Conservation (phyloP, 2,113 vertebrate species). For the Edolisoma coerulescens region DNA sequence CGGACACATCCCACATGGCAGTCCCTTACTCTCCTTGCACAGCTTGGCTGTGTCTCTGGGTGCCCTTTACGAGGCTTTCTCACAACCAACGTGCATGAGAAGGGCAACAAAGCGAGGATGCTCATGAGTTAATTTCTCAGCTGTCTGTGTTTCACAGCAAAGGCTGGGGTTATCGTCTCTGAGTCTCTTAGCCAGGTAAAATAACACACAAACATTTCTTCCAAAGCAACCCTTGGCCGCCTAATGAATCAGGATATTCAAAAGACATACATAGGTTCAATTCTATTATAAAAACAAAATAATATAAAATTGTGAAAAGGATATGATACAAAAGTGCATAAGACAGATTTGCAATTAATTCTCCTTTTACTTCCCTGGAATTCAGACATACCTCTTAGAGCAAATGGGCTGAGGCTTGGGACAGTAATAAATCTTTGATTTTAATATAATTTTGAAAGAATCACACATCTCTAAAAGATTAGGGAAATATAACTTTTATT, state of each 20-base stretch:
- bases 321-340: fast-evolving
- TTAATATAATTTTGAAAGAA: constrained; percentile 48
- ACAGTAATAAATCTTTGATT: constrained; percentile 47
- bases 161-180: neutral
- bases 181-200: neutral
- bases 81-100: neutral
- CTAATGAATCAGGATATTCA: neutral
- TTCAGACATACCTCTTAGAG: constrained; percentile 13
- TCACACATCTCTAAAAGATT: constrained; percentile 56
- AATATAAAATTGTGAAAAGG: neutral
- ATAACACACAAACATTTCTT: neutral
- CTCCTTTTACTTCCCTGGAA: neutral
- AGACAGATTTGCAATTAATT: neutral
- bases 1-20: fast-evolving
- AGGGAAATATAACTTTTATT: constrained; percentile 58
- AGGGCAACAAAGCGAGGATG: neutral
- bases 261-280: neutral
- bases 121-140: neutral
- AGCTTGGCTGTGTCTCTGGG: neutral
- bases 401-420: constrained; percentile 3
- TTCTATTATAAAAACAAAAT: neutral
- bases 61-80: neutral
- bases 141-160: neutral
- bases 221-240: neutral
- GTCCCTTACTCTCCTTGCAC: neutral